These are phyloP conservation scores for Aphaenogaster rudis DNA, from an alignment of 1,140 invertebrate species.

Conservation along the genomic window DNA sequence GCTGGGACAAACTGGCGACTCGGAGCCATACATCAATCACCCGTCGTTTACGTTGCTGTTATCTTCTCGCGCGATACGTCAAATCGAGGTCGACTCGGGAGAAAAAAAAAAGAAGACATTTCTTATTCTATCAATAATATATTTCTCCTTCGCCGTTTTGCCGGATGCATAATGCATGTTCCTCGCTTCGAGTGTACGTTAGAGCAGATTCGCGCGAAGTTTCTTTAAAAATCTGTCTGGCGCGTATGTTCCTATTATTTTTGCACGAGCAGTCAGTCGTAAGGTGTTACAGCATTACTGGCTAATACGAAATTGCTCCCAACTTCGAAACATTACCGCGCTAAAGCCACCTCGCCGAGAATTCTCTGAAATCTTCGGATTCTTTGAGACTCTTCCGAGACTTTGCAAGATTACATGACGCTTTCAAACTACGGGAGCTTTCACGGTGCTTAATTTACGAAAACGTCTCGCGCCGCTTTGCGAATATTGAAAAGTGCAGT, in stretches of 20 bases:
- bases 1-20: not conserved
- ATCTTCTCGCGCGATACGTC: constrained; percentile 9
- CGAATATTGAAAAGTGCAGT: constrained; percentile 57
- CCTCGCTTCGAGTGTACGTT: constrained; percentile 4
- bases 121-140: constrained; percentile 51
- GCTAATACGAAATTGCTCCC: constrained; percentile 38
- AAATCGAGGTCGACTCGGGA: not conserved
- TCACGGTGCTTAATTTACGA: constrained; percentile 52
- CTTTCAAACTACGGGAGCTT: constrained; percentile 41
- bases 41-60: constrained; percentile 10
- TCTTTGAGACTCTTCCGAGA: constrained; percentile 47
- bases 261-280: constrained; percentile 12
- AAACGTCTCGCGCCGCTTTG: constrained; percentile 41
- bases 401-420: constrained; percentile 50
- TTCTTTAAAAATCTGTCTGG: constrained; percentile 26
- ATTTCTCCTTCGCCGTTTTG: constrained; percentile 21
- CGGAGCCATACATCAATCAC: not conserved
- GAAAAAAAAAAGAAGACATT: not conserved
- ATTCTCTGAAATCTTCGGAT: constrained; percentile 32
- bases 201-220: not conserved
- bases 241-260: constrained; percentile 38
- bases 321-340: constrained; percentile 44
- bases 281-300: constrained; percentile 1
- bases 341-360: constrained; percentile 5
- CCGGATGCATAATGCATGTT: constrained; percentile 41